Evolutionary conservation across 2,797 vertebrate species (phyloP).

Genomic region (Pantherophis alleghaniensis): DNA sequence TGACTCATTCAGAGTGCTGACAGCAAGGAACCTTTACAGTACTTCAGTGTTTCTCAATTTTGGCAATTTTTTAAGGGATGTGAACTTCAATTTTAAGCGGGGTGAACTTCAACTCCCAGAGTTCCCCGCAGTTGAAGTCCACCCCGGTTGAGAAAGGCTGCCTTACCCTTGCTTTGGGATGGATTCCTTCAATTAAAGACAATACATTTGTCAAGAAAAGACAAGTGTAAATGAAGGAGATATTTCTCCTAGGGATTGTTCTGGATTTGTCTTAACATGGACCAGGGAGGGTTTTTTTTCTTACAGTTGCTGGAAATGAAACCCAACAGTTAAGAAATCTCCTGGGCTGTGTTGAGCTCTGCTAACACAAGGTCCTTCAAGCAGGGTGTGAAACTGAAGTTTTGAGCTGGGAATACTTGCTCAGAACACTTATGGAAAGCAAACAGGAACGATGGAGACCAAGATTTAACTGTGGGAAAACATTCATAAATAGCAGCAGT

Average conservation of each 20-base stretch:
- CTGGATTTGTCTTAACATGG: neutral
- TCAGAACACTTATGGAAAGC: neutral
- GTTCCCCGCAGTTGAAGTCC: neutral
- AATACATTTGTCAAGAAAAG: neutral
- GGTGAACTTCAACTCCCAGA: neutral
- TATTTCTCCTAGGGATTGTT: neutral
- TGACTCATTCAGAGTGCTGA: conserved; percentile 7
- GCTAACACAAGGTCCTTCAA: neutral
- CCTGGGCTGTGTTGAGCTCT: neutral
- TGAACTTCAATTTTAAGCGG: neutral
- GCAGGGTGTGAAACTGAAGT: neutral
- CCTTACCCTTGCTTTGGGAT: neutral
- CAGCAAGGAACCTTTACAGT: neutral
- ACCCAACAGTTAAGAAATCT: neutral
- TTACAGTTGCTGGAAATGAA: neutral
- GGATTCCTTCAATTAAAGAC: neutral
- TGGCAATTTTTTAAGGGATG: neutral
- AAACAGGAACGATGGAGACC: neutral
- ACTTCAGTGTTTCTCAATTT: neutral
- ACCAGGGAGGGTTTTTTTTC: neutral
- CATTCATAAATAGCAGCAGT: too few species aligned
- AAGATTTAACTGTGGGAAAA: neutral
- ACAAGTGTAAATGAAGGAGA: neutral
- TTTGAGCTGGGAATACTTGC: neutral
- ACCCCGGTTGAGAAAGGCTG: neutral